Evolutionary conservation across 1,140 invertebrate species (phyloP), one percentile per base, ranked within the genome.

Genomic region (Hyposmocoma kahamanoa): DNA sequence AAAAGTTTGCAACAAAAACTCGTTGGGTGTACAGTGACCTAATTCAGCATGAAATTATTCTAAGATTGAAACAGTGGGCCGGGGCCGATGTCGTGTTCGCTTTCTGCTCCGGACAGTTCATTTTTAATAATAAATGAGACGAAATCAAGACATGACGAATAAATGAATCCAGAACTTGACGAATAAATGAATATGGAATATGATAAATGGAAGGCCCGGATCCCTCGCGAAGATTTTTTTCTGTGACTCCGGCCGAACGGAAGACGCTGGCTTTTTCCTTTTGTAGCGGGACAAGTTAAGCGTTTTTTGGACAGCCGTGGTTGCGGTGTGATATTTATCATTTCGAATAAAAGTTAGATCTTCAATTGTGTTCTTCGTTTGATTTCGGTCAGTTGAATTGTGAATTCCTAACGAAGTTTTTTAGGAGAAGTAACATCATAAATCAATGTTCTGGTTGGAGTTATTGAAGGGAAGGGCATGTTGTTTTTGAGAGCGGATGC

Each of bases 71-170:
- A 79, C 77, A 74, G 73, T 84, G 72, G 75, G 74, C 67, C 63
- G 60, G 43, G 68, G 62, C 68, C 67, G 61, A 71, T 67, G 72
- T 79, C 72, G 72, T 69, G 62, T 65, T 66, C 76, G 61, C 65
- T 59, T 62, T 75, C 72, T 87, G 86, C 70, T 77, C 53, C 55
- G 73, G 86, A 87, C 86, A 87, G 83, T 81, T 87, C 86, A 87
- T 87, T 87, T 87, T 87, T 87, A 87, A 87, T 87, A 87, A 85
- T 84, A 87, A 87, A 87, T 86, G 83, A 86, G 77, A 84, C 72
- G 85, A 87, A 87, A 87, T 87, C 84, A 86, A 83, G 81, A 83
- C 82, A 79, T 81, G 86, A 85, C 83, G 86, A 87, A 87, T 87
- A 87, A 87, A 87, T 87, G 86, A 87, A 87, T 87, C 84, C 73